These are phyloP conservation scores for Pipistrellus pipistrellus DNA, from an alignment of 2,797 vertebrate species.

Conservation along the genomic window DNA sequence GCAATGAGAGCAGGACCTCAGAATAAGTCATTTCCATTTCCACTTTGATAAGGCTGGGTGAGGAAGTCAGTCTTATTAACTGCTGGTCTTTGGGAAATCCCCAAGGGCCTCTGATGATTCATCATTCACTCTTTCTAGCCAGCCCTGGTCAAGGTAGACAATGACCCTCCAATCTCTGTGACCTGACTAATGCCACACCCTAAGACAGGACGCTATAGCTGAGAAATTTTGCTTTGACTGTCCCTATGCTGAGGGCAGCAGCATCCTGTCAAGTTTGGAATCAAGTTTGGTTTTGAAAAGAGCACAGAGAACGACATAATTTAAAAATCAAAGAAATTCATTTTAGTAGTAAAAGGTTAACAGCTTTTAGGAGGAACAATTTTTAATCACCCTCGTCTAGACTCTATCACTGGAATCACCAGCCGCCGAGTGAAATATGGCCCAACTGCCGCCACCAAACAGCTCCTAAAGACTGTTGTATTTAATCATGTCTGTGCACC, in stretches of 20 bases:
- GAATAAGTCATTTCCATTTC: slow-evolving; percentile 50
- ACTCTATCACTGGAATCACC: slow-evolving; percentile 92
- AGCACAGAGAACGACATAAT: slow-evolving; percentile 89
- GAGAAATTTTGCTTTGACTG: slow-evolving; percentile 76
- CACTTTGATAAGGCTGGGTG: neutral
- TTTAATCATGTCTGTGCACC: slow-evolving; percentile 99
- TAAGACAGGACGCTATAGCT: neutral
- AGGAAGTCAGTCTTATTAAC: slow-evolving; percentile 35
- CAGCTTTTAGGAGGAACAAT: slow-evolving; percentile 92
- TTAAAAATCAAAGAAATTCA: slow-evolving; percentile 93
- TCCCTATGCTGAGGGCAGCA: slow-evolving; percentile 79
- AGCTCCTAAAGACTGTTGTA: slow-evolving; percentile 96
- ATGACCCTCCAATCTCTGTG: neutral
- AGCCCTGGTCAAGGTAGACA: neutral
- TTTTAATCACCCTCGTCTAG: slow-evolving; percentile 93
- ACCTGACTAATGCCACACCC: neutral
- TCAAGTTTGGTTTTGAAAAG: slow-evolving; percentile 87
- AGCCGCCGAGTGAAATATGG: slow-evolving; percentile 91
- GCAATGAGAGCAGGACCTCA: neutral
- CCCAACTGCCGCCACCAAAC: slow-evolving; percentile 90
- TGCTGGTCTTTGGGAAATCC: neutral
- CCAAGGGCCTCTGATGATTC: neutral
- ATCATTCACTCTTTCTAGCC: slow-evolving; percentile 28
- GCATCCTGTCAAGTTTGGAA: slow-evolving; percentile 85
- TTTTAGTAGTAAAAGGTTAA: slow-evolving; percentile 93